These are phyloP conservation scores for Sebastiscus albofasciatus DNA, from an alignment of 2,797 vertebrate genomes.

Conservation along the genomic window DNA sequence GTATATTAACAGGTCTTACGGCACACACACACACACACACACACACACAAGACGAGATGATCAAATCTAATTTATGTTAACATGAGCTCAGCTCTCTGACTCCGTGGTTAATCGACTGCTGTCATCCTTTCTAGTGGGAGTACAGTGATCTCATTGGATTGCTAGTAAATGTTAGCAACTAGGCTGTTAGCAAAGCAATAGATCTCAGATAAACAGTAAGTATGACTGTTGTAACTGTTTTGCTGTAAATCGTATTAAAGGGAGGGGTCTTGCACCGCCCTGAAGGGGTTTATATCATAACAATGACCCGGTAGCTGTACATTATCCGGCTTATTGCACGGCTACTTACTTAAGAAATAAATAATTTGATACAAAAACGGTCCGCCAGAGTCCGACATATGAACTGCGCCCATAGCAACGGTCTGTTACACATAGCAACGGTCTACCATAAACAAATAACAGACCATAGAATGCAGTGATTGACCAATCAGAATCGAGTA, in stretches of 20 bases:
- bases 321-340: too few relatives aligned
- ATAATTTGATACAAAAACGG: too few relatives aligned
- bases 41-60: not conserved
- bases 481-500: too few relatives aligned
- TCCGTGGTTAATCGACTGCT: not conserved
- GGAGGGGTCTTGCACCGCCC: too few relatives aligned
- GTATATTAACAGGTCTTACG: not conserved
- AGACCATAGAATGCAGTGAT: too few relatives aligned
- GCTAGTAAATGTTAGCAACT: not conserved
- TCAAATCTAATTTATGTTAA: slow-evolving; percentile 37
- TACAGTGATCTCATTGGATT: not conserved
- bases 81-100: slow-evolving; percentile 21
- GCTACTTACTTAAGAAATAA: too few relatives aligned
- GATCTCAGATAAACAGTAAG: not conserved
- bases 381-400: too few relatives aligned
- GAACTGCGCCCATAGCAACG: too few relatives aligned
- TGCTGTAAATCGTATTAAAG: not conserved
- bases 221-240: not conserved
- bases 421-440: too few relatives aligned
- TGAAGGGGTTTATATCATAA: too few relatives aligned
- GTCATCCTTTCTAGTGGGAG: not conserved
- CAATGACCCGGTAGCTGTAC: too few relatives aligned
- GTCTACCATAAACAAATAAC: too few relatives aligned
- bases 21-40: not conserved
- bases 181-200: not conserved